Evolutionary conservation across 1,140 invertebrate genomes (phyloP).

Genomic region (Xylocopa sonorina): DNA sequence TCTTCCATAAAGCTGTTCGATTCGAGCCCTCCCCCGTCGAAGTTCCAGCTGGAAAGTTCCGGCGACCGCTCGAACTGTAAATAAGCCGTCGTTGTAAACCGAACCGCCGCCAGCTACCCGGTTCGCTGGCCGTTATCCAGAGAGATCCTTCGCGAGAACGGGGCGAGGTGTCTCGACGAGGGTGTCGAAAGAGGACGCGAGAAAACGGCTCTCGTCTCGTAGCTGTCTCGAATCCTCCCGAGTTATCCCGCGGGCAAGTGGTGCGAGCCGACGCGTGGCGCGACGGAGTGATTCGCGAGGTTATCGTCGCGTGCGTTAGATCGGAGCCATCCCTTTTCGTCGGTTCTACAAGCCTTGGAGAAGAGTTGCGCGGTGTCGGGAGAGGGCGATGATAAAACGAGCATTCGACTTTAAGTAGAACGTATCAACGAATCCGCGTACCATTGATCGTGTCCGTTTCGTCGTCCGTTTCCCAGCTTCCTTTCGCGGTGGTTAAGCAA

Average conservation of each 20-base stretch:
- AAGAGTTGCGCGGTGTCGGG: too few relatives aligned
- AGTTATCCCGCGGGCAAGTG: background rate
- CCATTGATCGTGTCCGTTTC: conserved; percentile 56
- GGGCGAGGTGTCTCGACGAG: too few relatives aligned
- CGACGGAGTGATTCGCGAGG: background rate
- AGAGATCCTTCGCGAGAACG: background rate
- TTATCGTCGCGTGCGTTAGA: background rate
- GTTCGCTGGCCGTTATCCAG: background rate
- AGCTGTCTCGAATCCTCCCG: too few relatives aligned
- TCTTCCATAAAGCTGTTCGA: background rate
- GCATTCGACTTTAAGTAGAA: conserved; percentile 68
- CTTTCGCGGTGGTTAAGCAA: background rate
- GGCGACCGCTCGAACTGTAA: conserved; percentile 15
- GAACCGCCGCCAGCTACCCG: background rate
- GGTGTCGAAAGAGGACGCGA: too few relatives aligned
- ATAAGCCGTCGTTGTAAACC: conserved; percentile 18
- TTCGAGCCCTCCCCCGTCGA: too few relatives aligned
- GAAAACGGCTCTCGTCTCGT: too few relatives aligned
- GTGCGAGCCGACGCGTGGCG: background rate
- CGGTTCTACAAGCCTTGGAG: background rate
- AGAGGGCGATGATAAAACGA: conserved; percentile 69
- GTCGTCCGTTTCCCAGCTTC: conserved; percentile 49
- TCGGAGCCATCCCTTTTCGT: conserved; percentile 5
- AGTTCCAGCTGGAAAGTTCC: too few relatives aligned
- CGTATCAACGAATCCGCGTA: conserved; percentile 74